Base-by-base conservation (phyloP, 2,113 vertebrate genomes). In the Sus scrofa region DNA sequence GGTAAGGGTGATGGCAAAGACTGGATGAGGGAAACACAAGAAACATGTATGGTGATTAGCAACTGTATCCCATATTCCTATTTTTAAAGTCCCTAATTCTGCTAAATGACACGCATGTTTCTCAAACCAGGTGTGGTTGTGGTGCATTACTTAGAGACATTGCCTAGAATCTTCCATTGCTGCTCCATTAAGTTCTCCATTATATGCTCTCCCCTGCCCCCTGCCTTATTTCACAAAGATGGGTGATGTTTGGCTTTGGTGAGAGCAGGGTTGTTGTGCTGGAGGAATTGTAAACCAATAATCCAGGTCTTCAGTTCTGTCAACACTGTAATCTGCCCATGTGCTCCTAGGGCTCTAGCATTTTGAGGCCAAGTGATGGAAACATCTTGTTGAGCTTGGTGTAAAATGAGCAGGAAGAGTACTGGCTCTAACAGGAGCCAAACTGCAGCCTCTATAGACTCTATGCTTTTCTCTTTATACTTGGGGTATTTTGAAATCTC, bases 401-500 rank as follows among this genome's bases (percentile, higher is more conserved):
- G 11, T 75, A 26, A 50, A 87, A 78, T n/a, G 24, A 27, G 0
- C 7, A 58, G 54, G 58, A 88, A 86, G 50, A 58, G 14, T 12
- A 2, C 22, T 86, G 32, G 20, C 5, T 79, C 6, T 73, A 12
- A 34, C 0, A 73, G 24, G 34, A 93, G 3, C 7, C 11, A 63
- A 6, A n/a, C 12, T 54, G 12, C 3, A 68, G 87, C 24, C 26
- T 75, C 65, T 56, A 24, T 44, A 86, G 73, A n/a, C 18, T 16
- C 26, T 50, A 12, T 9, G 14, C 20, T 34, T 83, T 70, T 68
- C 9, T 83, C 70, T 68, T n/a, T 34, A 74, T 19, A 92, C 15
- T 68, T 18, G 16, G 44, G 84, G 15, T 34, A 67, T 58, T 87
- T 86, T 89, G 73, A 94, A 89, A 83, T 94, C 13, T 86, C 10